Conservation (phyloP, 2,113 vertebrate genomes). For the Sebastes schlegelii region DNA sequence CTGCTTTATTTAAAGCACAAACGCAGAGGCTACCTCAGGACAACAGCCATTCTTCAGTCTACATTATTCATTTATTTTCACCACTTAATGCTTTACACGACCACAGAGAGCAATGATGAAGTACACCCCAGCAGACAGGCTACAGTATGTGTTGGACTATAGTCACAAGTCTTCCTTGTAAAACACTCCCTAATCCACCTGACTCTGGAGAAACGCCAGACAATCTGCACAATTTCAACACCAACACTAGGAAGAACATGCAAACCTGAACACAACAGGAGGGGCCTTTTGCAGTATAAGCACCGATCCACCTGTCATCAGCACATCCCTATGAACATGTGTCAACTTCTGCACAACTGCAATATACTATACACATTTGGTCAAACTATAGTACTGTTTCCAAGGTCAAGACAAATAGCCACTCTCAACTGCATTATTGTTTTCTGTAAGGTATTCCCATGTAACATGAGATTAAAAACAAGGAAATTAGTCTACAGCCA, state of each 20-base stretch:
- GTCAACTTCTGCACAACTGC: not conserved
- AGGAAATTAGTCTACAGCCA: not conserved
- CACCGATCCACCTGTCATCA: not conserved
- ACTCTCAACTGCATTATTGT: not conserved
- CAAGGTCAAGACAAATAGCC: not conserved
- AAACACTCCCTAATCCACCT: not conserved
- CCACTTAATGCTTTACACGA: not conserved
- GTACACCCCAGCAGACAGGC: not conserved
- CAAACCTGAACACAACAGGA: not conserved
- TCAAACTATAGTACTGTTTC: not conserved
- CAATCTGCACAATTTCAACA: not conserved
- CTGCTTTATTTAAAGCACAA: constrained; percentile 68
- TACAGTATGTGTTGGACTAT: not conserved
- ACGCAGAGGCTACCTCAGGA: constrained; percentile 67
- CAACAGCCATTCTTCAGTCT: constrained; percentile 42
- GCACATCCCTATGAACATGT: not conserved
- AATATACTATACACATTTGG: not conserved
- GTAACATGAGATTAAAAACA: not conserved
- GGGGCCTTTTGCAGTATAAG: not conserved
- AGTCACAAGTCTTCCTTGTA: not conserved
- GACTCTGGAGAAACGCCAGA: not conserved
- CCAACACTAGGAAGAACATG: not conserved
- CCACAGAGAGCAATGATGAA: not conserved
- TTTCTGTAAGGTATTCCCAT: not conserved
- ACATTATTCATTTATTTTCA: constrained; percentile 19